phyloP scores from a whole-genome alignment of 2,113 vertebrate genomes.

The Meleagris gallopavo region DNA sequence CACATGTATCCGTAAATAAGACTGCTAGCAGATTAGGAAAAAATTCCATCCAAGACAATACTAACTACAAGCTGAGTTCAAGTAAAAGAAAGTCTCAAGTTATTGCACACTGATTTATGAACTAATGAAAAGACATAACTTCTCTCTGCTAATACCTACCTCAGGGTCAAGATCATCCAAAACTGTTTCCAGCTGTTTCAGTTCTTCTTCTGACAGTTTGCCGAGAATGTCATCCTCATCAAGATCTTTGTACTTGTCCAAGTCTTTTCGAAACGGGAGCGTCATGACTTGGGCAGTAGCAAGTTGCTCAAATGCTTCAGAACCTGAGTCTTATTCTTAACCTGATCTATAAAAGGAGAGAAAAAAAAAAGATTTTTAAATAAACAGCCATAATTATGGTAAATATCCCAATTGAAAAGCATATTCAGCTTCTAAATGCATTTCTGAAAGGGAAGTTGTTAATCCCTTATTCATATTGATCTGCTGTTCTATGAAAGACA shows the following conservation, averaged over 20 bases:
- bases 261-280: conserved; percentile 90
- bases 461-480: background rate
- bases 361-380: background rate
- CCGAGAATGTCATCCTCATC: conserved; percentile 96
- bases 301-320: background rate
- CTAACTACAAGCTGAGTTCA: background rate
- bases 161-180: conserved; percentile 98
- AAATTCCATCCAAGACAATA: background rate
- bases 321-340: background rate
- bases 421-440: background rate
- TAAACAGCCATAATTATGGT: background rate
- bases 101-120: background rate
- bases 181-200: conserved; percentile 95
- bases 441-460: background rate
- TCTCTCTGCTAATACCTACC: conserved; percentile 74
- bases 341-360: background rate
- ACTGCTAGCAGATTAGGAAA: background rate
- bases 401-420: background rate
- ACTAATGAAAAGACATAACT: background rate
- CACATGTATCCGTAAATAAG: background rate
- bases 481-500: background rate
- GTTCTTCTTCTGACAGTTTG: conserved; percentile 90
- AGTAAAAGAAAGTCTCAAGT: background rate
- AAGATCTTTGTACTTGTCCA: conserved; percentile 95
- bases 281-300: conserved; percentile 81